phyloP scores from a whole-genome alignment of 1,140 invertebrate genomes.

The Neomicropteryx cornuta region DNA sequence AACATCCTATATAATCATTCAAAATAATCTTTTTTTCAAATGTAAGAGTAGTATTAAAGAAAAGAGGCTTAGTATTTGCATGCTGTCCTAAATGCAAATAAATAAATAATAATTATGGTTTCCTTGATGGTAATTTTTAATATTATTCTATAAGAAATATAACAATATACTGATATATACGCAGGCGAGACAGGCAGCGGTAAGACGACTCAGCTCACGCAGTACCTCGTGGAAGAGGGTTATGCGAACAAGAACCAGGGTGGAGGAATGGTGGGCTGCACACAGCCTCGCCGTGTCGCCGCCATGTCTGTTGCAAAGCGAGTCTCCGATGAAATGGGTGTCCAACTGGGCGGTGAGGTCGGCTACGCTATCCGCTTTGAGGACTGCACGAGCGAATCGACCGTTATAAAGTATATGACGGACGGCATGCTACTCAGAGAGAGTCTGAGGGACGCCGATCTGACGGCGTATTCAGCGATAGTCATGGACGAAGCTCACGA shows the following conservation, averaged over 20 bases:
- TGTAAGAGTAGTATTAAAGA: too few relatives aligned
- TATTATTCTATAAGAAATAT: too few relatives aligned
- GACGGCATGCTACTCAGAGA: constrained; percentile 96
- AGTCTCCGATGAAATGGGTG: constrained; percentile 96
- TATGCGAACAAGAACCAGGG: constrained; percentile 77
- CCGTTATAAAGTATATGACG: constrained; percentile 98
- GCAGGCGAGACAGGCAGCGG: constrained; percentile 96
- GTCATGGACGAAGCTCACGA: constrained; percentile 99
- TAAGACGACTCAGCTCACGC: constrained; percentile 98
- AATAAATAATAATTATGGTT: too few relatives aligned
- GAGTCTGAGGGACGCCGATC: constrained; percentile 85
- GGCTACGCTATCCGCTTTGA: constrained; percentile 99
- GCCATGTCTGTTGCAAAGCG: constrained; percentile 99
- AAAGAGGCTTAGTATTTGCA: too few relatives aligned
- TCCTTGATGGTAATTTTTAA: too few relatives aligned
- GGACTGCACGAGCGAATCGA: constrained; percentile 94
- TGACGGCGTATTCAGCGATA: constrained; percentile 92
- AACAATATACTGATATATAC: too few relatives aligned
- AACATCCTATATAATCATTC: too few relatives aligned
- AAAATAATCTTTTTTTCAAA: too few relatives aligned
- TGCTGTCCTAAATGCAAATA: too few relatives aligned
- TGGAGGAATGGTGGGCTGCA: constrained; percentile 92
- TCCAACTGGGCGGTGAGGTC: constrained; percentile 80
- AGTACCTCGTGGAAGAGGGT: constrained; percentile 96
- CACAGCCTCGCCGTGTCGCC: constrained; percentile 87